Evolutionary conservation across 1,140 invertebrate species (phyloP).

Genomic region (Drosophila eugracilis): DNA sequence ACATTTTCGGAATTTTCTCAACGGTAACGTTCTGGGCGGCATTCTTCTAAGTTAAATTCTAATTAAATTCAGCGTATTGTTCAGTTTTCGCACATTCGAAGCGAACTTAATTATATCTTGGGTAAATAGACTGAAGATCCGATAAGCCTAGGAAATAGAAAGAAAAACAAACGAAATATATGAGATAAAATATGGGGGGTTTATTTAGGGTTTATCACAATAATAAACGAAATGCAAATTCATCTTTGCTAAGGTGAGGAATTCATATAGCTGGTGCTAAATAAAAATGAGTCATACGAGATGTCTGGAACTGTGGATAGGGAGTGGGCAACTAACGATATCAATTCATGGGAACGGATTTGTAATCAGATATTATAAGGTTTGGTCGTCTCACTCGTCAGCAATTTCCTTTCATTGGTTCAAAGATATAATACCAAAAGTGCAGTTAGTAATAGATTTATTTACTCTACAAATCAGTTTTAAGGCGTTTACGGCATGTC

Average conservation of each 20-base stretch:
- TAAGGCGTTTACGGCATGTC: not conserved
- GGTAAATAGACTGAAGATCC: slow-evolving; percentile 16
- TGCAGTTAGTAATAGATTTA: not conserved
- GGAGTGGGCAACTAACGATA: slow-evolving; percentile 17
- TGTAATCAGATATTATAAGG: slow-evolving; percentile 28
- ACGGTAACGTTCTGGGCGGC: slow-evolving; percentile 21
- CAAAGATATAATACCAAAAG: not conserved
- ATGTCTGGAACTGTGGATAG: slow-evolving; percentile 3
- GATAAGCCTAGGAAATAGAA: slow-evolving; percentile 14
- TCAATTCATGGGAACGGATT: slow-evolving; percentile 41
- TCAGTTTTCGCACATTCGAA: slow-evolving; percentile 39
- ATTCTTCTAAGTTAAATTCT: slow-evolving; percentile 37
- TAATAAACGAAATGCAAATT: slow-evolving; percentile 16
- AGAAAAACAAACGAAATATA: slow-evolving; percentile 8
- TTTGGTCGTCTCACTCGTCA: slow-evolving; percentile 6
- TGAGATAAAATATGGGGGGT: slow-evolving; percentile 22
- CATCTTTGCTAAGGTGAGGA: slow-evolving; percentile 13
- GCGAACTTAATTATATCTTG: slow-evolving; percentile 32
- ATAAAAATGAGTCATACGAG: slow-evolving; percentile 23
- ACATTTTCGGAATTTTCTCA: slow-evolving; percentile 15
- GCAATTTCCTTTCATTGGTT: not conserved
- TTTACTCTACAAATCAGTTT: not conserved
- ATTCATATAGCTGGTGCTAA: slow-evolving; percentile 23
- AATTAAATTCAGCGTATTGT: slow-evolving; percentile 43
- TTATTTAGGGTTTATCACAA: slow-evolving; percentile 27